Conservation (phyloP, 2,888 invertebrate species). For the Drosophila meridiana region DNA sequence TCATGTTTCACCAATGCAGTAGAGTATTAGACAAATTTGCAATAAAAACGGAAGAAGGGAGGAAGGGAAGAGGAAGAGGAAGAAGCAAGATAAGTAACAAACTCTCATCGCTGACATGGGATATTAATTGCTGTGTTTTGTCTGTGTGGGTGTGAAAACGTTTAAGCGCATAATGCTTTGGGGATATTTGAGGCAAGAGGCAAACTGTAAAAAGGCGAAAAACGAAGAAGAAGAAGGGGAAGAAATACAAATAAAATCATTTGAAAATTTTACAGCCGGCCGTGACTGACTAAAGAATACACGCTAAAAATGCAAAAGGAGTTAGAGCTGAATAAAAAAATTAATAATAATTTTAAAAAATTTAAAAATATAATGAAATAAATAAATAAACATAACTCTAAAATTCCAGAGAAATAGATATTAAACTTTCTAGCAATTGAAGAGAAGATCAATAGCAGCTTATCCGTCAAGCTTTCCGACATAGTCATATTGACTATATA, state of each 20-base stretch:
- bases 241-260: background rate
- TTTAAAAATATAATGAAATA: too few relatives aligned
- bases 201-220: constrained; percentile 6
- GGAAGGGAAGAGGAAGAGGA: background rate
- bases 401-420: too few relatives aligned
- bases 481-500: too few relatives aligned
- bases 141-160: constrained; percentile 21
- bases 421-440: too few relatives aligned
- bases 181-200: constrained; percentile 7
- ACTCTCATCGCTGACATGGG: constrained; percentile 15
- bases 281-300: background rate
- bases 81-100: constrained; percentile 18
- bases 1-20: background rate
- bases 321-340: too few relatives aligned
- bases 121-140: constrained; percentile 34
- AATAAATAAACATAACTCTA: too few relatives aligned
- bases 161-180: constrained; percentile 25
- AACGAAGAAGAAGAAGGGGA: background rate
- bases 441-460: too few relatives aligned
- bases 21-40: constrained; percentile 24
- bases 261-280: background rate
- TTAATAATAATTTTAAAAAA: too few relatives aligned
- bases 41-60: background rate
- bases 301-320: background rate
- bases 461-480: too few relatives aligned